Evolutionary conservation across 35 echinoderm and acorn worm genomes (phyloP).

Genomic region (Diadema setosum): DNA sequence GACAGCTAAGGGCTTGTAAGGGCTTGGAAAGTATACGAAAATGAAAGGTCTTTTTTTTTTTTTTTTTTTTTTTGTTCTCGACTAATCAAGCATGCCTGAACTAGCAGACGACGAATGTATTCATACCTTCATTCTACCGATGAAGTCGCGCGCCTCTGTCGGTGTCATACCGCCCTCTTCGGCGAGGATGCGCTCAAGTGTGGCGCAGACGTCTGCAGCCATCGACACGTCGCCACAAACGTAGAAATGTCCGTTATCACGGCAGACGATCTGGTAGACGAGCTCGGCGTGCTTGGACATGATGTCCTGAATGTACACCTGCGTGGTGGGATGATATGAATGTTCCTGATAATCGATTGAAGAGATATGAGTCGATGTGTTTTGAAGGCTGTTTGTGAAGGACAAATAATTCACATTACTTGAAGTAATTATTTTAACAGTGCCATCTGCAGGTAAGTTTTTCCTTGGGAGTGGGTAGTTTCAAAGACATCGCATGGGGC

Average conservation of each 20-base stretch:
- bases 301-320: slow-evolving; percentile 70
- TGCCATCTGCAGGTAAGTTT: not conserved
- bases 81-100: not conserved
- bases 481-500: not conserved
- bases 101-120: no score
- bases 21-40: no score
- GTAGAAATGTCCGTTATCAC: slow-evolving; percentile 54
- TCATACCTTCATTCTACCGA: slow-evolving; percentile 44
- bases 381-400: not conserved
- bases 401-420: not conserved
- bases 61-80: no score
- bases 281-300: slow-evolving; percentile 14
- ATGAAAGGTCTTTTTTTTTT: no score
- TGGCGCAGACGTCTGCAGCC: no score
- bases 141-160: slow-evolving; percentile 19
- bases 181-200: slow-evolving; percentile 19
- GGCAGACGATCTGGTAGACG: slow-evolving; percentile 34
- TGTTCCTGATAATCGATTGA: no score
- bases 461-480: no score
- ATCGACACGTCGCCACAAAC: slow-evolving; percentile 73
- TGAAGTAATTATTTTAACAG: not conserved
- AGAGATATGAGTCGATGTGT: no score
- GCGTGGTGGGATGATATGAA: no score
- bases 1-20: no score
- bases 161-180: slow-evolving; percentile 40